Conservation (phyloP, 2,888 invertebrate species). For the Crocallis elinguaria region DNA sequence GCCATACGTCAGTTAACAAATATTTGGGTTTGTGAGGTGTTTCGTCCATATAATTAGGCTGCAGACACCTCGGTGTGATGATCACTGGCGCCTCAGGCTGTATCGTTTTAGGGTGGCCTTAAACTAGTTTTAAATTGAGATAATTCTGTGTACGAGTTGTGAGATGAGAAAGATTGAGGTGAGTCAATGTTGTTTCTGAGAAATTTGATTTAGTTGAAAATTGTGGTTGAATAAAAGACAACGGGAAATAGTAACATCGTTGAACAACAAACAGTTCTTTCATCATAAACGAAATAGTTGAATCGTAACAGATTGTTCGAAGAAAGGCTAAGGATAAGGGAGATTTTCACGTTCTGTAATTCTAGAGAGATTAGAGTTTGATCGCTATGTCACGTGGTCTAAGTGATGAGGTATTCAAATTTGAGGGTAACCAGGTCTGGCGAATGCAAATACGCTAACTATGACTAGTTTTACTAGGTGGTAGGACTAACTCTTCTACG, state of each 20-base stretch:
- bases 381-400: too few species aligned
- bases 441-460: too few species aligned
- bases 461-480: too few species aligned
- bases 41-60: constrained; percentile 77
- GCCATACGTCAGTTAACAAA: constrained; percentile 51
- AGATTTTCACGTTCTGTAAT: too few species aligned
- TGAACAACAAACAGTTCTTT: too few species aligned
- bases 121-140: constrained; percentile 41
- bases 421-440: too few species aligned
- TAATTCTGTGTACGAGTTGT: constrained; percentile 11
- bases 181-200: constrained; percentile 21
- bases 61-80: constrained; percentile 79
- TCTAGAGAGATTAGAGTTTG: too few species aligned
- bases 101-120: constrained; percentile 49
- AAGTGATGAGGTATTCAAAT: too few species aligned
- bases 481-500: too few species aligned
- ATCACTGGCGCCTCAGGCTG: constrained; percentile 74
- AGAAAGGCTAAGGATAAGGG: too few species aligned
- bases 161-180: constrained; percentile 21
- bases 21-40: constrained; percentile 73
- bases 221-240: not conserved
- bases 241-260: not conserved
- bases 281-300: too few species aligned
- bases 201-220: constrained; percentile 10
- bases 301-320: too few species aligned